phyloP scores from a whole-genome alignment of 2,797 vertebrate species.

The Pterois miles region DNA sequence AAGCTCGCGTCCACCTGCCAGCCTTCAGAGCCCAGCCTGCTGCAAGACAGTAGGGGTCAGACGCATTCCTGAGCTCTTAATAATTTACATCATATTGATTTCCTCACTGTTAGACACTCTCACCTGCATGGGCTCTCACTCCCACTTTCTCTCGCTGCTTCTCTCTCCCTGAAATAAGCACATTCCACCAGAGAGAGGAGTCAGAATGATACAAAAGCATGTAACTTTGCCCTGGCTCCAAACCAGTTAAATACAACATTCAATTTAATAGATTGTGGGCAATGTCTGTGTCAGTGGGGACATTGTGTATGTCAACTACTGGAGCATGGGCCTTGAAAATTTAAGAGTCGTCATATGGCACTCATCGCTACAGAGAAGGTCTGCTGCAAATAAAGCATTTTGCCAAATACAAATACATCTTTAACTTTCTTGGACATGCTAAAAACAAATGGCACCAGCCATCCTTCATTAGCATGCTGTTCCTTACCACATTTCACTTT shows the following conservation, averaged over 20 bases:
- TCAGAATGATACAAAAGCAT: constrained; percentile 68
- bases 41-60: constrained; percentile 91
- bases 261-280: constrained; percentile 66
- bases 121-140: constrained; percentile 77
- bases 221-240: constrained; percentile 64
- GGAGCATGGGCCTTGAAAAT: constrained; percentile 27
- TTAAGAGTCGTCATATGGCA: constrained; percentile 9
- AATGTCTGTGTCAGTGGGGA: constrained; percentile 66
- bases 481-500: constrained; percentile 58
- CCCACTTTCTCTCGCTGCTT: constrained; percentile 59
- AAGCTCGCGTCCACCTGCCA: constrained; percentile 94
- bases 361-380: background rate
- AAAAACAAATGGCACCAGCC: constrained; percentile 65
- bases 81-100: constrained; percentile 99
- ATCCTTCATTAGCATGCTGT: constrained; percentile 54
- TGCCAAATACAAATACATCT: constrained; percentile 39
- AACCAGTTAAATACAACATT: constrained; percentile 76
- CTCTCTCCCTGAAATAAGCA: constrained; percentile 64
- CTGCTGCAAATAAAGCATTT: constrained; percentile 13
- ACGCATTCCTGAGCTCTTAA: constrained; percentile 93
- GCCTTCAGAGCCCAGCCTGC: constrained; percentile 87
- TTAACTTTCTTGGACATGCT: constrained; percentile 64
- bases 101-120: constrained; percentile 84
- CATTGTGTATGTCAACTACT: constrained; percentile 48
- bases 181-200: constrained; percentile 71